Evolutionary conservation across 2,797 vertebrate species (phyloP).

Genomic region (Coendou prehensilis): DNA sequence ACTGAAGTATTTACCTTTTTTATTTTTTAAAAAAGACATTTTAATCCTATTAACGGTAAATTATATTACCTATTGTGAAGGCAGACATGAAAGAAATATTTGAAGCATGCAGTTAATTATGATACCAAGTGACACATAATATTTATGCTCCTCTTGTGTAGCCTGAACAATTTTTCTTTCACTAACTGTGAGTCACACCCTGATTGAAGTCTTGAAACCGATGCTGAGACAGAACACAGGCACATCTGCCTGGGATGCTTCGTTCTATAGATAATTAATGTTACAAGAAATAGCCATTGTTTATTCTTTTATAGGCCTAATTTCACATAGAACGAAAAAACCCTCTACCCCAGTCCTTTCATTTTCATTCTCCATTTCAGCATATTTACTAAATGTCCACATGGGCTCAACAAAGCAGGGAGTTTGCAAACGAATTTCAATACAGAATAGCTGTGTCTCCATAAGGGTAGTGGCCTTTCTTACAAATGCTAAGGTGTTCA

Average conservation of each 20-base stretch:
- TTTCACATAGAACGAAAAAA: constrained; percentile 75
- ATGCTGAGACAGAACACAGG: constrained; percentile 78
- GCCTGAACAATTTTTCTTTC: constrained; percentile 86
- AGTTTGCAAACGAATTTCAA: not conserved
- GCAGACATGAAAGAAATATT: constrained; percentile 89
- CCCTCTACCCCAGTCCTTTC: constrained; percentile 13
- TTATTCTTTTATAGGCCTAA: constrained; percentile 78
- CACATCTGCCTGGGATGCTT: constrained; percentile 72
- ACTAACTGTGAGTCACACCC: constrained; percentile 85
- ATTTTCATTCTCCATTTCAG: constrained; percentile 10
- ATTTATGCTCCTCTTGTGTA: constrained; percentile 85
- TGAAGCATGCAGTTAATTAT: constrained; percentile 90
- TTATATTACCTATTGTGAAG: constrained; percentile 90
- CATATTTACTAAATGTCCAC: not conserved
- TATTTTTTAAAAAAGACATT: constrained; percentile 84
- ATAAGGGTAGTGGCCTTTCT: not conserved
- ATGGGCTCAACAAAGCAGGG: not conserved
- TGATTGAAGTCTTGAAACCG: constrained; percentile 87
- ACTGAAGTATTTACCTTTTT: constrained; percentile 88
- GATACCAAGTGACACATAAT: constrained; percentile 89
- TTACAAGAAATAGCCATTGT: constrained; percentile 69
- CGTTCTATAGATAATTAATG: constrained; percentile 85
- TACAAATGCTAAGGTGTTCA: not conserved
- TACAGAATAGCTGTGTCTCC: not conserved
- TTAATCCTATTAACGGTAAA: constrained; percentile 90